These are phyloP conservation scores for Orchesellides sinensis DNA, from an alignment of 2,888 invertebrate genomes.

Conservation along the genomic window DNA sequence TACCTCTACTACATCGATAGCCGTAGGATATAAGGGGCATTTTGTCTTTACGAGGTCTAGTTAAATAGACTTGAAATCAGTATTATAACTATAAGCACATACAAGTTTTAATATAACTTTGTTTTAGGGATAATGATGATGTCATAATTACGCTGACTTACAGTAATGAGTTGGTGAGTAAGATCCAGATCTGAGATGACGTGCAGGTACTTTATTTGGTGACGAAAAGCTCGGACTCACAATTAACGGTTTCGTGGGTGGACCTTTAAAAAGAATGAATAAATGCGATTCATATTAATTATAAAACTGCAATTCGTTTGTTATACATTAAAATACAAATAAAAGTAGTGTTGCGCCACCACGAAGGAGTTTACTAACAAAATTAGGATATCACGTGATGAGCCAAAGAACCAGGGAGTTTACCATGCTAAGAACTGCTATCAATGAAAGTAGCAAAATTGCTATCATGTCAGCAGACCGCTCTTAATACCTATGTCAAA, in stretches of 20 bases:
- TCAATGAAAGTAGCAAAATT: too few species aligned
- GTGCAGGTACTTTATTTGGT: slow-evolving; percentile 66
- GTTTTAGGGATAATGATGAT: neutral
- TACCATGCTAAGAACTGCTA: too few species aligned
- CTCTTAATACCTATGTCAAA: neutral
- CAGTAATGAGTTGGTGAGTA: slow-evolving; percentile 66
- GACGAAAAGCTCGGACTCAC: slow-evolving; percentile 66
- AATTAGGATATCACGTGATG: neutral
- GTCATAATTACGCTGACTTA: slow-evolving; percentile 51
- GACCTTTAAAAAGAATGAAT: slow-evolving; percentile 44
- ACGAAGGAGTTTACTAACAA: neutral
- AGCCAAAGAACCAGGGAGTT: slow-evolving; percentile 17
- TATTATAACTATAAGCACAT: too few species aligned
- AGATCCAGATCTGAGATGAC: slow-evolving; percentile 64
- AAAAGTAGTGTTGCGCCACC: too few species aligned
- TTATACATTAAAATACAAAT: too few species aligned
- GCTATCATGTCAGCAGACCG: neutral
- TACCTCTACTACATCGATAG: too few species aligned
- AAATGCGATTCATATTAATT: too few species aligned
- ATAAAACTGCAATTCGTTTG: too few species aligned
- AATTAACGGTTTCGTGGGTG: slow-evolving; percentile 62
- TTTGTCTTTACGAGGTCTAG: too few species aligned
- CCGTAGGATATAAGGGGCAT: too few species aligned
- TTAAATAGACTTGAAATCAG: too few species aligned
- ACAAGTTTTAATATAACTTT: too few species aligned